Percentiles rank a stretch among this genome's conserved stretches.
Evolutionary conservation across 2,888 invertebrate genomes (phyloP).

Genomic region (Eucriotettix oculatus): DNA sequence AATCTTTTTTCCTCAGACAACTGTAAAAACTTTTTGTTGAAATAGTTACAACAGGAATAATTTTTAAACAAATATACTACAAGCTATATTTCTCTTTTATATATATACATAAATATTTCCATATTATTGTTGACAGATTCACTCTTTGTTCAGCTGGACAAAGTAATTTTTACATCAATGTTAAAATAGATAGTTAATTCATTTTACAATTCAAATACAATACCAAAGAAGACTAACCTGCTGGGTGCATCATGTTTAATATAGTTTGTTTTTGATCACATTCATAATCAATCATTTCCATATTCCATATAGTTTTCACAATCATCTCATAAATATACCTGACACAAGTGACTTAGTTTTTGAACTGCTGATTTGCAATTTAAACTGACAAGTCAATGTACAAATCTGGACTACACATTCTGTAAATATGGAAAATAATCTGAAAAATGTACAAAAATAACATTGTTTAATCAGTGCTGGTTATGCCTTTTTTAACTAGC

Average conservation of each 20-base stretch:
- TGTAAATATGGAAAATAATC: not conserved
- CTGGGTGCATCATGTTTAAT: not conserved
- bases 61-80: slow-evolving; percentile 9
- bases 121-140: slow-evolving; percentile 5
- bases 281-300: not conserved
- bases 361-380: not conserved
- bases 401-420: not conserved
- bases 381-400: not conserved
- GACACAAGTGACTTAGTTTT: not conserved
- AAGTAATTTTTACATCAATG: not conserved
- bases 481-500: not conserved
- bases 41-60: slow-evolving; percentile 9
- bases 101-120: slow-evolving; percentile 6
- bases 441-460: not conserved
- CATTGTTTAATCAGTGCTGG: not conserved
- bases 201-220: slow-evolving; percentile 1
- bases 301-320: not conserved
- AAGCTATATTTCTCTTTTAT: slow-evolving; percentile 6
- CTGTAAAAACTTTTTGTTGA: slow-evolving; percentile 9
- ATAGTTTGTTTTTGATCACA: not conserved
- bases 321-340: not conserved
- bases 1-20: slow-evolving; percentile 4
- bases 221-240: slow-evolving; percentile 7
- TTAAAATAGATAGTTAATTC: not conserved
- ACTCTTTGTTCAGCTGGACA: slow-evolving; percentile 3